Base-by-base conservation (phyloP, 2,888 invertebrate genomes). In the Hydropsyche betteni region DNA sequence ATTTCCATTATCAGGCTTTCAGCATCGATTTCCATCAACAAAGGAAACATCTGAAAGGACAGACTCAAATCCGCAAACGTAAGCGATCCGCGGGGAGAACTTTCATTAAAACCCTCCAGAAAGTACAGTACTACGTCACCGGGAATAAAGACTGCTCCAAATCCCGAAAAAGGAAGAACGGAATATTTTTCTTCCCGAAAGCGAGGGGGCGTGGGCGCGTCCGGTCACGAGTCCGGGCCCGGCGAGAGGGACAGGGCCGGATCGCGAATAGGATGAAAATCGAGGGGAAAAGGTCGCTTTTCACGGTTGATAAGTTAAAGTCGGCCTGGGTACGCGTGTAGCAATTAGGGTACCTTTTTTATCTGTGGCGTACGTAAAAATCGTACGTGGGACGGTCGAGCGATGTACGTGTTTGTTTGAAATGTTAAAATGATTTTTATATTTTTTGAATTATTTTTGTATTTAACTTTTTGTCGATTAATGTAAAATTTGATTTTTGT, bases 361-460 rank as follows among this genome's bases (percentile, higher is more conserved):
- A 58, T 58, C 58, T 58, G 58, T 58, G 16, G 24, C 16, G 58
- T 58, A 58, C 58, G 16, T 58, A 58, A 58, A 58, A 58, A 58
- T 24, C 58, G 16, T 58, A 58, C 58, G 58, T 58, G 58, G 8
- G 58, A 24, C 58, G 58, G 16, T 58, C 16, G 14, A 2, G 16
- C 14, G 24, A 58, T 24, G 16, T 24, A 24, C 24, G 44, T 44
- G 44, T 24, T 24, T 24, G 24, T 24, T 24, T 24, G 24, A 24
- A 24, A 24, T 24, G 24, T 24, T 24, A 2, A 24, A 24, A 24
- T 24, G 24, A 24, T 24, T 24, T 24, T 24, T 24, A 24, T 24
- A 24, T 24, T 24, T 24, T 24, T 24, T 24, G 24, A 24, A 24
- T 24, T 24, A 24, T 24, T 24, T 24, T 24, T 24, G 1, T 24